phyloP scores from a whole-genome alignment of 1,140 invertebrate genomes.

The Drosophila punjabiensis region DNA sequence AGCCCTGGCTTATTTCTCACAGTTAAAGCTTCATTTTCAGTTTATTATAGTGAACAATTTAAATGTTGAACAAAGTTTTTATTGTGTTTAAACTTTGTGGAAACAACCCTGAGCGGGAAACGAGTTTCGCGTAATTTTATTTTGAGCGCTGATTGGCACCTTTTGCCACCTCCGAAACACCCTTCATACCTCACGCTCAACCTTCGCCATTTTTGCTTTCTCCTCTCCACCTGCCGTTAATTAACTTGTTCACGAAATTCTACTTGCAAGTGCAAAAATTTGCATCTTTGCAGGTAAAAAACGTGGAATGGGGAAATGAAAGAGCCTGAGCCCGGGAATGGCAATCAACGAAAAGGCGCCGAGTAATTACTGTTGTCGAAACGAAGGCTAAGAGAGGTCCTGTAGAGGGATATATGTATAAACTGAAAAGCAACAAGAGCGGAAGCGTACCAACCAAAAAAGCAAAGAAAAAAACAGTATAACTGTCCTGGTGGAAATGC shows the following conservation, averaged over 20 bases:
- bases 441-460: constrained; percentile 18
- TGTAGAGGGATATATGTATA: not conserved
- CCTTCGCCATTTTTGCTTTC: not conserved
- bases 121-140: constrained; percentile 34
- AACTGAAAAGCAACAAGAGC: constrained; percentile 8
- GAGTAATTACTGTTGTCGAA: constrained; percentile 58
- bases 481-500: constrained; percentile 30
- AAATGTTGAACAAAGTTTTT: constrained; percentile 14
- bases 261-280: constrained; percentile 35
- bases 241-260: constrained; percentile 40
- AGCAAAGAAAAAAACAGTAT: constrained; percentile 7
- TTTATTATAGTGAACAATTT: constrained; percentile 8
- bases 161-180: not conserved
- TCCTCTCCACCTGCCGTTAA: constrained; percentile 18
- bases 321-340: not conserved
- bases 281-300: constrained; percentile 43
- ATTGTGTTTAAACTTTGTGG: constrained; percentile 2
- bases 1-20: not conserved
- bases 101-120: not conserved
- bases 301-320: constrained; percentile 4
- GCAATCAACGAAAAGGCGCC: constrained; percentile 63
- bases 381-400: constrained; percentile 3
- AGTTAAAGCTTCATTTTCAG: not conserved
- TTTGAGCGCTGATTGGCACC: constrained; percentile 36
- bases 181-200: not conserved